phyloP scores from a whole-genome alignment of 2,113 vertebrate species.

The Fukomys damarensis region DNA sequence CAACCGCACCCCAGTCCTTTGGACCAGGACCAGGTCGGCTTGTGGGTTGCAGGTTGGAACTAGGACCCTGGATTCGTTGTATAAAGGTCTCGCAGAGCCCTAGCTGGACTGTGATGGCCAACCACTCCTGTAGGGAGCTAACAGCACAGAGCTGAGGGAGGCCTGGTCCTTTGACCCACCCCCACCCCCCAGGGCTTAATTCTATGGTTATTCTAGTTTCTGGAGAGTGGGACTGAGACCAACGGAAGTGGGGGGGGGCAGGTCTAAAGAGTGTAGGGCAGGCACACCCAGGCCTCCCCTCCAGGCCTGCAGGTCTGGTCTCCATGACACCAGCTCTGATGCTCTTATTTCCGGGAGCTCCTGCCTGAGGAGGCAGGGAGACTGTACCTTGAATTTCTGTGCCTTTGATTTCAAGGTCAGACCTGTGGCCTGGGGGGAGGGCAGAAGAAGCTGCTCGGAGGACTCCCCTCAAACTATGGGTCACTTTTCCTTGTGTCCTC shows the following conservation, averaged over 20 bases:
- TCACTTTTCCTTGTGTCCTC: not conserved
- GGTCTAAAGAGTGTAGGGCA: not conserved
- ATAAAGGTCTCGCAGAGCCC: not conserved
- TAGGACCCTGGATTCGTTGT: not conserved
- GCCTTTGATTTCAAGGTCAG: slow-evolving; percentile 58
- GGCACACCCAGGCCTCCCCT: not conserved
- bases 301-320: not conserved
- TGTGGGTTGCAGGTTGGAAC: not conserved
- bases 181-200: no score
- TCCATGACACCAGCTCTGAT: not conserved
- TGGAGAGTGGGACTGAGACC: not conserved
- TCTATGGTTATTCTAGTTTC: not conserved
- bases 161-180: not conserved
- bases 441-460: not conserved
- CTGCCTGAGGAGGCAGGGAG: not conserved
- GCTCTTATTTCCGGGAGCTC: not conserved
- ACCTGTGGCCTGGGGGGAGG: not conserved
- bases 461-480: not conserved
- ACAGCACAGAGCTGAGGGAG: not conserved
- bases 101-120: not conserved
- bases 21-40: rapidly evolving
- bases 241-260: not conserved
- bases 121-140: not conserved
- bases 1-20: not conserved
- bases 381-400: not conserved